Conservation (phyloP, 2,888 invertebrate species). For the Melolontha melolontha region DNA sequence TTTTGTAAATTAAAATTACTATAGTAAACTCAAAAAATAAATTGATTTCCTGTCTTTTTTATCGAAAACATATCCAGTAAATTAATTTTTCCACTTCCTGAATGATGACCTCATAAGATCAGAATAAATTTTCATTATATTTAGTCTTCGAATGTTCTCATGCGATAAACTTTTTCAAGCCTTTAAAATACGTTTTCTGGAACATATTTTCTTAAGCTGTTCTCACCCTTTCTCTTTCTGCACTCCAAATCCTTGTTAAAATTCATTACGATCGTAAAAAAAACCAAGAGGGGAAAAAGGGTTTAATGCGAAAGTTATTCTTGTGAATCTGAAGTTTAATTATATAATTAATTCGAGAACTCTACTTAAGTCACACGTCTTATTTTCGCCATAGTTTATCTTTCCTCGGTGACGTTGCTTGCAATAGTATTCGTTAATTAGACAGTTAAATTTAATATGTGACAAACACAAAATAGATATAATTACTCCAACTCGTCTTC, state of each 20-base stretch:
- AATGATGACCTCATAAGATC: no score
- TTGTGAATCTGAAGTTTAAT: slow-evolving; percentile 33
- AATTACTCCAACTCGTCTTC: no score
- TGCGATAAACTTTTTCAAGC: slow-evolving; percentile 9
- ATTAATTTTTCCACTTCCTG: no score
- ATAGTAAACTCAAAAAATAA: no score
- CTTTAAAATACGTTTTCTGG: neutral
- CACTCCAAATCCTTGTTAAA: slow-evolving; percentile 14
- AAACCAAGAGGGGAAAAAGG: neutral
- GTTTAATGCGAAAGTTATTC: slow-evolving; percentile 22
- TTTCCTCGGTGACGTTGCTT: neutral
- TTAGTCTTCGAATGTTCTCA: neutral
- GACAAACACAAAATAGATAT: no score
- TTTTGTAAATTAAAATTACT: no score
- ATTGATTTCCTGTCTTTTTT: no score
- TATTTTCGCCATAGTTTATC: slow-evolving; percentile 5
- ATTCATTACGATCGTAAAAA: slow-evolving; percentile 31
- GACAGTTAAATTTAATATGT: no score
- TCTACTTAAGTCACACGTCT: neutral
- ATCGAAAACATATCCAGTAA: no score
- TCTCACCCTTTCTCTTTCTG: slow-evolving; percentile 12
- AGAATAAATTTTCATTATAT: slow-evolving; percentile 1
- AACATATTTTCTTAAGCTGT: slow-evolving; percentile 7
- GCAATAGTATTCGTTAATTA: no score
- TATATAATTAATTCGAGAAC: slow-evolving; percentile 29